Evolutionary conservation across 2,113 vertebrate species (phyloP).

Genomic region (Romanogobio albipinnatus): DNA sequence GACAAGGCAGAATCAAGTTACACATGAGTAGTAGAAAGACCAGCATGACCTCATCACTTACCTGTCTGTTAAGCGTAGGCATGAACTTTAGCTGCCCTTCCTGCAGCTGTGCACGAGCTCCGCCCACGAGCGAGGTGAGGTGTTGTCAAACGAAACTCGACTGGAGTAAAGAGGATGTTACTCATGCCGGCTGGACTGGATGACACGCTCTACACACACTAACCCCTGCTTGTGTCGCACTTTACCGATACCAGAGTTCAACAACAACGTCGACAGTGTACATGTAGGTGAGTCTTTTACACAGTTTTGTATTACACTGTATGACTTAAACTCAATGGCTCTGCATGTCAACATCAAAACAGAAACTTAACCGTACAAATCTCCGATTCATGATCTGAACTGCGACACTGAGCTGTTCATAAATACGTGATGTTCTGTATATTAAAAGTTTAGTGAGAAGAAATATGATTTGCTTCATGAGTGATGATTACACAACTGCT

Average conservation of each 20-base stretch:
- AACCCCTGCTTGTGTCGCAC: not conserved
- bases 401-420: not conserved
- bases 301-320: not conserved
- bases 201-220: not conserved
- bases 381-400: not conserved
- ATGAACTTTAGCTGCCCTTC: not conserved
- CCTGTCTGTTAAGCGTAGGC: not conserved
- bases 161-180: not conserved
- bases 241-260: not conserved
- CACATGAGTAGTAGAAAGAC: not conserved
- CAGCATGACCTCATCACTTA: not conserved
- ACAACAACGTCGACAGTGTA: not conserved
- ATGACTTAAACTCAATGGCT: not conserved
- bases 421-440: not conserved
- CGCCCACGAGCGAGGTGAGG: slow-evolving; percentile 22
- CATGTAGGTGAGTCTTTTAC: slow-evolving; percentile 13
- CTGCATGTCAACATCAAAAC: not conserved
- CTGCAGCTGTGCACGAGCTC: not conserved
- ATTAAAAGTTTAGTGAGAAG: not conserved
- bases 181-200: not conserved
- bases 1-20: too few species aligned
- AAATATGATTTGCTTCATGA: not conserved
- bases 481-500: not conserved
- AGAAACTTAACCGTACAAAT: not conserved
- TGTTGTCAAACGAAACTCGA: slow-evolving; percentile 29